Evolutionary conservation across 2,797 vertebrate species (phyloP).

Genomic region (Myotis vivesi): DNA sequence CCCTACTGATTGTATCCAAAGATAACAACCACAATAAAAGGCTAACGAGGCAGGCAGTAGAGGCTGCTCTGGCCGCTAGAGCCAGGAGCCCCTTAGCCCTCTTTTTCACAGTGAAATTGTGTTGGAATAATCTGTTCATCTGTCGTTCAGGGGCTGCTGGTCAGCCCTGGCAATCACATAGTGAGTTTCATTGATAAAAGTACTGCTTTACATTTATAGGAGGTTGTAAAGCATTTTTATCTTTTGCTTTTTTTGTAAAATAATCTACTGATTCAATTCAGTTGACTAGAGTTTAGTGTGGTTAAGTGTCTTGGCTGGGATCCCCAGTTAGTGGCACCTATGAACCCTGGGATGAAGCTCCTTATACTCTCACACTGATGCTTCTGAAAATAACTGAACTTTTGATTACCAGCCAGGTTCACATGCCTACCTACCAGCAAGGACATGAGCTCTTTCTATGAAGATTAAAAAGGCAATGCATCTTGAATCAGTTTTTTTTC

Average conservation of each 20-base stretch:
- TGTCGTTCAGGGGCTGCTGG: too few relatives aligned
- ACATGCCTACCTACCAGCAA: neutral
- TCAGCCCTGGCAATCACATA: too few relatives aligned
- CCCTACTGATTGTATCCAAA: too few relatives aligned
- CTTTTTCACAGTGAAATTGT: too few relatives aligned
- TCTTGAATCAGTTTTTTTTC: neutral
- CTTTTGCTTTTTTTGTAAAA: neutral
- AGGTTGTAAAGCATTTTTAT: neutral
- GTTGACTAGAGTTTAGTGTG: neutral
- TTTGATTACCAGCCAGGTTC: neutral
- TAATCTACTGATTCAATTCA: neutral
- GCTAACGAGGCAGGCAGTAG: too few relatives aligned
- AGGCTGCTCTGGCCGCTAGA: too few relatives aligned
- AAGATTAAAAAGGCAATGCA: neutral
- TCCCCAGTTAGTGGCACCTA: neutral
- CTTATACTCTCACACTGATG: neutral
- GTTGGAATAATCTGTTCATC: too few relatives aligned
- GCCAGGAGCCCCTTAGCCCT: too few relatives aligned
- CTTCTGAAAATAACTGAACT: neutral
- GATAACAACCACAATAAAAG: too few relatives aligned
- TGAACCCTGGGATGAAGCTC: too few relatives aligned
- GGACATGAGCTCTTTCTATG: neutral
- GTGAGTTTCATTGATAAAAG: neutral
- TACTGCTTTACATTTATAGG: neutral
- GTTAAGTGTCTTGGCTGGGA: too few relatives aligned